Conservation (phyloP, 2,113 vertebrate genomes). For the Thamnaconus septentrionalis region DNA sequence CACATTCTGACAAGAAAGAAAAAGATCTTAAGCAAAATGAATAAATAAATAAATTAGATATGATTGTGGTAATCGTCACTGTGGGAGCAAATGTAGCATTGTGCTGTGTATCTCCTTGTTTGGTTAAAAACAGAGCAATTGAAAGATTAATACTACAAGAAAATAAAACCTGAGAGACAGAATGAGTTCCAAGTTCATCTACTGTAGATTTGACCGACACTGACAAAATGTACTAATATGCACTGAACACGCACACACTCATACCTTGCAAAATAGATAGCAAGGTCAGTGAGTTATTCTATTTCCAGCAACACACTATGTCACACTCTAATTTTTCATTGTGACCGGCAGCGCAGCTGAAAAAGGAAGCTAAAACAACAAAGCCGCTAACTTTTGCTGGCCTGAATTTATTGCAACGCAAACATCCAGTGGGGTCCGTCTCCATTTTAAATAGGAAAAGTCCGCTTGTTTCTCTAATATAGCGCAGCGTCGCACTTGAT, state of each 20-base stretch:
- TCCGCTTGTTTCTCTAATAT: slow-evolving; percentile 53
- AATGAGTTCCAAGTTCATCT: too few relatives aligned
- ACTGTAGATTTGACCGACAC: too few relatives aligned
- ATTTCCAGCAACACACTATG: slow-evolving; percentile 67
- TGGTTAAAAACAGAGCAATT: too few relatives aligned
- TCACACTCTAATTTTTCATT: slow-evolving; percentile 67
- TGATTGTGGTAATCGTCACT: too few relatives aligned
- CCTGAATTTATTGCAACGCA: slow-evolving; percentile 62
- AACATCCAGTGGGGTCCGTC: slow-evolving; percentile 51
- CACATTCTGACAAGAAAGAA: not conserved
- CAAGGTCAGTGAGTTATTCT: slow-evolving; percentile 43
- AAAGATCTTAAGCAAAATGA: too few relatives aligned
- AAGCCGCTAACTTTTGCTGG: slow-evolving; percentile 50
- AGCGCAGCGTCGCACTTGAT: slow-evolving; percentile 47
- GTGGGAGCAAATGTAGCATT: too few relatives aligned
- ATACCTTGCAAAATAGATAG: slow-evolving; percentile 46
- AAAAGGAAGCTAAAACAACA: slow-evolving; percentile 71
- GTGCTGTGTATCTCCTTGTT: too few relatives aligned
- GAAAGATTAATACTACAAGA: too few relatives aligned
- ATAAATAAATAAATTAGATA: too few relatives aligned
- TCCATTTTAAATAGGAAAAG: slow-evolving; percentile 53
- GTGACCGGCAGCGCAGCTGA: slow-evolving; percentile 54
- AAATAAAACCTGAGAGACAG: too few relatives aligned
- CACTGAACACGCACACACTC: too few relatives aligned
- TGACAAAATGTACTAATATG: too few relatives aligned